phyloP scores from a whole-genome alignment of 2,797 vertebrate species.

The Delichon dasypus region DNA sequence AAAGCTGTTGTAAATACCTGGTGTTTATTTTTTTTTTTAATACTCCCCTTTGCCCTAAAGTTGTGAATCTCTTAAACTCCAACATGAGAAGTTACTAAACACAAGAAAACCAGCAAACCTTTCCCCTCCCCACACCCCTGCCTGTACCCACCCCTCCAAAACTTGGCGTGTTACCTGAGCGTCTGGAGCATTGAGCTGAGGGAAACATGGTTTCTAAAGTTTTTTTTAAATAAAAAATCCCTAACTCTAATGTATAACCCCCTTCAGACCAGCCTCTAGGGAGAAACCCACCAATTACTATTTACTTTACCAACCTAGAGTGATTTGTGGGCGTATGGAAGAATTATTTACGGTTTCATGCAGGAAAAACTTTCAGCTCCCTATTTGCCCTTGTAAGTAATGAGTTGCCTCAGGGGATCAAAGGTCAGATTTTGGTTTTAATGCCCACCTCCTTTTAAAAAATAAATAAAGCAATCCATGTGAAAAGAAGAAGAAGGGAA shows the following conservation, averaged over 20 bases:
- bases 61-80: slow-evolving; percentile 3
- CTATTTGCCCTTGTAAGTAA: slow-evolving; percentile 56
- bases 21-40: background rate
- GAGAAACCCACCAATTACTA: slow-evolving; percentile 68
- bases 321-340: slow-evolving; percentile 69
- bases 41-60: background rate
- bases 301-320: slow-evolving; percentile 67
- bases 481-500: slow-evolving; percentile 10
- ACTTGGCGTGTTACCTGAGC: background rate
- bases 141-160: background rate
- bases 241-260: slow-evolving; percentile 43
- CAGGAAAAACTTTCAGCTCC: slow-evolving; percentile 54
- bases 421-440: slow-evolving; percentile 56
- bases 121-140: background rate
- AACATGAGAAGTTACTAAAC: background rate
- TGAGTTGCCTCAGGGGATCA: slow-evolving; percentile 64
- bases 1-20: background rate
- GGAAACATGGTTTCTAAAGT: slow-evolving; percentile 27
- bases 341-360: slow-evolving; percentile 69
- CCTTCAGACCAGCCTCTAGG: slow-evolving; percentile 63
- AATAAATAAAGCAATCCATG: slow-evolving; percentile 60
- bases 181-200: slow-evolving; percentile 55
- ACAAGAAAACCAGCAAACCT: background rate
- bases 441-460: slow-evolving; percentile 51
- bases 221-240: slow-evolving; percentile 27